Evolutionary conservation across 2,113 vertebrate genomes (phyloP).

Genomic region (Marcusenius ussheri): DNA sequence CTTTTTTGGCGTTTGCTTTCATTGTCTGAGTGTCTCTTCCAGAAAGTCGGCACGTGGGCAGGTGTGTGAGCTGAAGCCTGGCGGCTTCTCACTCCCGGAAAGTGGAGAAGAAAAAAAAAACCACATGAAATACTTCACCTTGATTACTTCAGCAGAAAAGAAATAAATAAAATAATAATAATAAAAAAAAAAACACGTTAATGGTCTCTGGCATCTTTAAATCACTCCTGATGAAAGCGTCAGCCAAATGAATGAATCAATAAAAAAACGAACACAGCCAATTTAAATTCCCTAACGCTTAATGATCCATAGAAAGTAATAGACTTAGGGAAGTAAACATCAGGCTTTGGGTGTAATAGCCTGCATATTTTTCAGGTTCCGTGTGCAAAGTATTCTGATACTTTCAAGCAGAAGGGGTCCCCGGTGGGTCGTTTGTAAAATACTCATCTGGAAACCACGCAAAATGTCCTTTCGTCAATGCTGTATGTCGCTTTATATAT

Average conservation of each 20-base stretch:
- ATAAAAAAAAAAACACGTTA: background rate
- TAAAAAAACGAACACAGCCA: conserved; percentile 11
- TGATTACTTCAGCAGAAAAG: conserved; percentile 6
- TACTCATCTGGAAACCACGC: background rate
- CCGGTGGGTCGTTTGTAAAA: background rate
- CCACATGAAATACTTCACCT: background rate
- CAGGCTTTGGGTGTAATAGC: conserved; percentile 4
- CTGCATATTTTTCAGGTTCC: conserved; percentile 15
- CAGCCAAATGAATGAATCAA: conserved; percentile 21
- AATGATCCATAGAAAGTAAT: conserved; percentile 22
- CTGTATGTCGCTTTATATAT: background rate
- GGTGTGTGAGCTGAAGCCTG: background rate
- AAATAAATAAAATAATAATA: background rate
- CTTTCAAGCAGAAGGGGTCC: background rate
- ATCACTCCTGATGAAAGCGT: conserved; percentile 20
- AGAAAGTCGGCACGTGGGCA: background rate
- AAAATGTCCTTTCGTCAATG: background rate
- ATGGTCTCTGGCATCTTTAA: conserved; percentile 13
- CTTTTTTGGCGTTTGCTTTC: background rate
- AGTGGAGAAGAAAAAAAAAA: background rate
- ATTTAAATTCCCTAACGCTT: conserved; percentile 16
- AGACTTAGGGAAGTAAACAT: conserved; percentile 18
- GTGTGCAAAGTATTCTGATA: conserved; percentile 1
- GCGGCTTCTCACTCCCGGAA: background rate
- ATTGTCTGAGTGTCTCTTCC: background rate